Percentiles rank a stretch among this genome's conserved stretches.
Evolutionary conservation across 64 coral and sea anemone genomes (phyloP).

Genomic region (Montipora cactus): DNA sequence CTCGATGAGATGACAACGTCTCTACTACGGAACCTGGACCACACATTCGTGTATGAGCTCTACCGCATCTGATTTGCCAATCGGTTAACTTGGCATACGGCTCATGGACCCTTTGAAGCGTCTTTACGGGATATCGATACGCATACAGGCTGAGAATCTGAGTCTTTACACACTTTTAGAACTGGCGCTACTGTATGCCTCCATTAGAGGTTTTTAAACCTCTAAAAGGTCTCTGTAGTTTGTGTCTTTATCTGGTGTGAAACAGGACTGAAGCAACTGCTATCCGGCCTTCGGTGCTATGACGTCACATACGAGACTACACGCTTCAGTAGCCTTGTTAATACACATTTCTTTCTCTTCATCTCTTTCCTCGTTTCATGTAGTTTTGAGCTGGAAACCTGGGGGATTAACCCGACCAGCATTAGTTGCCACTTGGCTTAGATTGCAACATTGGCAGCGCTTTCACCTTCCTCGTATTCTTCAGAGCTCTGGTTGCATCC

Average conservation of each 20-base stretch:
- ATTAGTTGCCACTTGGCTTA: constrained; percentile 35
- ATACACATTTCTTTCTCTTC: constrained; percentile 75
- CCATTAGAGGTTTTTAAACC: constrained; percentile 23
- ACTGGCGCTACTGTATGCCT: constrained; percentile 60
- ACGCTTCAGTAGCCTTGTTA: constrained; percentile 71
- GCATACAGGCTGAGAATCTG: background rate
- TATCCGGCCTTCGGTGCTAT: constrained; percentile 70
- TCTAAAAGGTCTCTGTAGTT: constrained; percentile 45
- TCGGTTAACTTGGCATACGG: constrained; percentile 69
- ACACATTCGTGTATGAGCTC: constrained; percentile 66
- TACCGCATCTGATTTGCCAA: constrained; percentile 76
- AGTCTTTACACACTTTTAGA: too few species aligned
- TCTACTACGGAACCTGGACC: constrained; percentile 53
- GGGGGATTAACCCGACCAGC: constrained; percentile 36
- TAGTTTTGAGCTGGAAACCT: constrained; percentile 56
- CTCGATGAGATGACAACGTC: background rate
- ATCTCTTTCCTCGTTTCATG: constrained; percentile 54
- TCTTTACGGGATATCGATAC: background rate
- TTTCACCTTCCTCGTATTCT: constrained; percentile 11
- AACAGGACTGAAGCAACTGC: constrained; percentile 65
- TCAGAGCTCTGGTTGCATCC: constrained; percentile 61
- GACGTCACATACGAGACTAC: constrained; percentile 69
- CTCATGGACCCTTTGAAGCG: constrained; percentile 58
- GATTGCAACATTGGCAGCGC: background rate
- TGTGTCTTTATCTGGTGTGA: constrained; percentile 26